phyloP scores from a whole-genome alignment of 2,113 vertebrate genomes.

The Symphodus melops region DNA sequence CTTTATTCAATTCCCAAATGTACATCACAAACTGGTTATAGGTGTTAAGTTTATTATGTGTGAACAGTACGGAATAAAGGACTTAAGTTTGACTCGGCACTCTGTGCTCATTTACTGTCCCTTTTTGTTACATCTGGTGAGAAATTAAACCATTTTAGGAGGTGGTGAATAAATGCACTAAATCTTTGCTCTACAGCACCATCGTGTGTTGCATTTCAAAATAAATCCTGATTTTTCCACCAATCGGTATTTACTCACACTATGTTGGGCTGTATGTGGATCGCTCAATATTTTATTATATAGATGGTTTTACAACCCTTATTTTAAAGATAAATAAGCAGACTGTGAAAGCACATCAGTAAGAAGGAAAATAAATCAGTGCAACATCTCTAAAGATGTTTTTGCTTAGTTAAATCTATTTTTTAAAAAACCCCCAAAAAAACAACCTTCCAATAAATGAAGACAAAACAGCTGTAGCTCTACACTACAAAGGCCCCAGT shows the following conservation, averaged over 20 bases:
- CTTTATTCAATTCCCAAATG: conserved; percentile 95
- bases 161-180: not conserved
- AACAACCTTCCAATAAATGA: no score
- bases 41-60: conserved; percentile 91
- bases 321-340: not conserved
- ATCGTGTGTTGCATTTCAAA: conserved; percentile 44
- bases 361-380: no score
- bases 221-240: not conserved
- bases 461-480: no score
- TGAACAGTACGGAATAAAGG: conserved; percentile 98
- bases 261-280: not conserved
- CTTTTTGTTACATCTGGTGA: not conserved
- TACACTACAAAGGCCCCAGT: not conserved
- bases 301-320: not conserved
- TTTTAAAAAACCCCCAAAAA: no score
- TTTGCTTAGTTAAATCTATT: no score
- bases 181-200: conserved; percentile 39
- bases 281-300: not conserved
- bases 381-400: no score
- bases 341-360: no score
- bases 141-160: not conserved
- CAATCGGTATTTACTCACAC: not conserved
- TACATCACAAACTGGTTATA: conserved; percentile 92
- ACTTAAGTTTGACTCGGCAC: conserved; percentile 81
- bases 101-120: conserved; percentile 28